phyloP scores from a whole-genome alignment of 2,797 vertebrate genomes.

The Sebastes vulpes region DNA sequence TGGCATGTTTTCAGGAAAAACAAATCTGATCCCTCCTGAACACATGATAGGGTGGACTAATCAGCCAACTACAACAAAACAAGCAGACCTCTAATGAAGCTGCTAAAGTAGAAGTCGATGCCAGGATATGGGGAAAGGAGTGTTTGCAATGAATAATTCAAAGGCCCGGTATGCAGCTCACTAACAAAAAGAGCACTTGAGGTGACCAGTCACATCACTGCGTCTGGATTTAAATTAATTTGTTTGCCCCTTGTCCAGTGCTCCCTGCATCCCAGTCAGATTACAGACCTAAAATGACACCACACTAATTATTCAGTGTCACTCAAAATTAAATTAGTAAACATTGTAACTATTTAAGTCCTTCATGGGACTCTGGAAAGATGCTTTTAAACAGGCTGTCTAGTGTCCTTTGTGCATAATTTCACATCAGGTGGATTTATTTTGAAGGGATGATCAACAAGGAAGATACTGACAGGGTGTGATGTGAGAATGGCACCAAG shows the following conservation, averaged over 20 bases:
- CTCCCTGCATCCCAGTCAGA: neutral
- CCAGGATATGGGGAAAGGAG: constrained; percentile 12
- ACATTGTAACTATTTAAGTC: neutral
- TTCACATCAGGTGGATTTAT: neutral
- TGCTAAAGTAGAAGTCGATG: constrained; percentile 19
- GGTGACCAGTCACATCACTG: neutral
- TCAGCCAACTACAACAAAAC: constrained; percentile 46
- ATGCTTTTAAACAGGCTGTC: neutral
- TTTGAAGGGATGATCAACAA: neutral
- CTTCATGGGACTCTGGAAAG: neutral
- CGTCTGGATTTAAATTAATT: neutral
- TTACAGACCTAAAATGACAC: neutral
- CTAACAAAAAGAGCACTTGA: neutral
- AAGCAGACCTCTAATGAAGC: constrained; percentile 52
- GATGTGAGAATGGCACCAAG: neutral
- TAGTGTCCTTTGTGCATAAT: neutral
- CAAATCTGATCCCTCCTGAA: constrained; percentile 47
- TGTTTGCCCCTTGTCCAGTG: neutral
- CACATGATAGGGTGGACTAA: constrained; percentile 38
- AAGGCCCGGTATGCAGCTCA: neutral
- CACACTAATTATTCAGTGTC: neutral
- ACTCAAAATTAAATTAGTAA: neutral
- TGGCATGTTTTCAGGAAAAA: constrained; percentile 55
- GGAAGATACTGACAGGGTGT: neutral
- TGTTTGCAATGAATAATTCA: neutral